Evolutionary conservation across 2,888 invertebrate species (phyloP), one percentile per base, ranked within the genome.

Genomic region (Galerucella nymphaeae): DNA sequence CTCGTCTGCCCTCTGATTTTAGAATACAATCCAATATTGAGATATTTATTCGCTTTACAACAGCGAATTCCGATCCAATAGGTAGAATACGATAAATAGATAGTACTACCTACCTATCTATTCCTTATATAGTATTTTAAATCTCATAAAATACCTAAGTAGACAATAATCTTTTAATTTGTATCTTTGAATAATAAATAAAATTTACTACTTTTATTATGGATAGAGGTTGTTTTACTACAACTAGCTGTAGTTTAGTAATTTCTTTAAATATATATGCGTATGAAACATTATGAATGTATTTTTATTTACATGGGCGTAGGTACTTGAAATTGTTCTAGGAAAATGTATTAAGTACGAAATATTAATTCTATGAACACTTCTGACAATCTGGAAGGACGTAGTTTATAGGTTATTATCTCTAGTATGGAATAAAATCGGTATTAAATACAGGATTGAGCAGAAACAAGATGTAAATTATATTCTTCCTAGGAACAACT

Each of bases 41-140:
- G 48, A 62, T 59, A 48, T 67, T 61, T 67, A 67, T 67, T 67
- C 66, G 58, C 41, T 66, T n/a, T 66, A 66, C 66, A 58, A 66
- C 66, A 48, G n/a, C 58, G 66, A 66, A 66, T 66, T 66, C 58
- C 59, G 66, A 66, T 66, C 65, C 65, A n/a, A 65, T 65, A 10
- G 23, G 16, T 53, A 65, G 9, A 38, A 38, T 53, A 30, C 53
- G 38, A 30, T 38, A 41, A 65, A 64, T 23, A 53, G 38, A 53
- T 30, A 30, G 8, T 30, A 8, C 30, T 30, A 30, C 8, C 38
- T 64, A 50, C 23, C 30, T 48, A 14, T 48, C n/a, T 48, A 14
- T 48, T n/a, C n/a, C n/a, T n/a, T 48, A 14, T n/a, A 45, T 4
- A 13, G 13, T 45, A 45, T 30, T 30, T 30, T 5, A 23, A 23